Evolutionary conservation across 2,888 invertebrate genomes (phyloP), one percentile per base, ranked within the genome.

Genomic region (Pseudanteris insignis): DNA sequence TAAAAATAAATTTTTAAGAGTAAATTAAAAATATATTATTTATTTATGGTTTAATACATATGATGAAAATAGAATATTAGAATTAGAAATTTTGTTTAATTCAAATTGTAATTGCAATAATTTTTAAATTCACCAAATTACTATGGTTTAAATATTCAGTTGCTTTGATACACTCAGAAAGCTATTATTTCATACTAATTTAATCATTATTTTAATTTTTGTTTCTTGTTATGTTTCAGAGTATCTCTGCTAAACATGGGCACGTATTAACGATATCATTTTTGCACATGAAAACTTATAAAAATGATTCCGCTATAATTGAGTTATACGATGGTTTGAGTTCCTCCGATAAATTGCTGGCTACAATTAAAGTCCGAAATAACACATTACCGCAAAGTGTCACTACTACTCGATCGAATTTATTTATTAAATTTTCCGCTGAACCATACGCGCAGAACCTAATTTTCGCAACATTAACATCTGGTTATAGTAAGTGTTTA

Each of bases 321-420:
- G 88, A 88, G 75, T 84, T 94, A 32, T 91, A 88, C 75, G 94
- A 94, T 73, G 94, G 93, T 5, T 83, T 88, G 28, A 87, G 88
- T 13, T 77, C 83, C 0, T 85, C 86, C 48, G 89, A 91, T 68
- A 88, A 88, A 66, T 79, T 91, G 13, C 74, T 96, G 29, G 86
- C 88, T 11, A 81, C 83, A 0, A 89, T 94, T 76, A 83, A 83
- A 46, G 86, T 96, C 37, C 84, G 88, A 70, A 97, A 97, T 78
- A 88, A 87, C 53, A 94, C 95, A 0, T 83, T 94, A 70, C 94
- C 94, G 0, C 94, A 96, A 77, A 92, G 92, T 72, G 86, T 94
- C 7, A 91, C 93, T 2, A 90, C 93, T 2, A 89, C 89, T 0
- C 84, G 87, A 58, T 90, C 91, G 71, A 88, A 89, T 77, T 86